Evolutionary conservation across 2,797 vertebrate genomes (phyloP).

Genomic region (Diglossa cyanea): DNA sequence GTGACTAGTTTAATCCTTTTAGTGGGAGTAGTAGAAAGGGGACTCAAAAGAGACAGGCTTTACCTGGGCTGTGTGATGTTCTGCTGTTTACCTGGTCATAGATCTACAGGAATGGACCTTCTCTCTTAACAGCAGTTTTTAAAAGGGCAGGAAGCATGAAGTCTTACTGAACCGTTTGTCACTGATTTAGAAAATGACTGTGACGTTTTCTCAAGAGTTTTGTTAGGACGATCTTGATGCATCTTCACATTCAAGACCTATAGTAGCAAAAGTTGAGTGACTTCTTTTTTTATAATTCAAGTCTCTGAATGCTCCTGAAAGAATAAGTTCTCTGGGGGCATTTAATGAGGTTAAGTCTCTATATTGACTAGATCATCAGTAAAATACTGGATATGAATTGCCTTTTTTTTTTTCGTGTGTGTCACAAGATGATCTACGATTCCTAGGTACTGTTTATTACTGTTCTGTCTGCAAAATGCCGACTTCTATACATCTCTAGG

Average conservation of each 20-base stretch:
- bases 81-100: neutral
- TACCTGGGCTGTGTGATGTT: neutral
- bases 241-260: rapidly evolving
- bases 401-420: rapidly evolving
- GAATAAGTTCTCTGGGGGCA: neutral
- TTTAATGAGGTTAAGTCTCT: neutral
- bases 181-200: neutral
- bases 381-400: neutral
- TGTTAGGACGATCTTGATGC: neutral
- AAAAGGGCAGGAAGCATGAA: neutral
- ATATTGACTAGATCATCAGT: neutral
- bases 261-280: neutral
- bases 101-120: neutral
- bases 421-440: neutral
- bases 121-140: neutral
- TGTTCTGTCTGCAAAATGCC: neutral
- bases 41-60: neutral
- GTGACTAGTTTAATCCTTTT: neutral
- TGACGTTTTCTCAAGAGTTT: neutral
- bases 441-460: neutral
- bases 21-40: neutral
- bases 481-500: neutral
- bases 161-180: neutral
- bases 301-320: neutral
- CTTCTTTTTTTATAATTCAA: neutral